Percentiles rank a stretch among this genome's conserved stretches.
Conservation (phyloP, 2,888 invertebrate genomes). For the Tubulanus polymorphus region DNA sequence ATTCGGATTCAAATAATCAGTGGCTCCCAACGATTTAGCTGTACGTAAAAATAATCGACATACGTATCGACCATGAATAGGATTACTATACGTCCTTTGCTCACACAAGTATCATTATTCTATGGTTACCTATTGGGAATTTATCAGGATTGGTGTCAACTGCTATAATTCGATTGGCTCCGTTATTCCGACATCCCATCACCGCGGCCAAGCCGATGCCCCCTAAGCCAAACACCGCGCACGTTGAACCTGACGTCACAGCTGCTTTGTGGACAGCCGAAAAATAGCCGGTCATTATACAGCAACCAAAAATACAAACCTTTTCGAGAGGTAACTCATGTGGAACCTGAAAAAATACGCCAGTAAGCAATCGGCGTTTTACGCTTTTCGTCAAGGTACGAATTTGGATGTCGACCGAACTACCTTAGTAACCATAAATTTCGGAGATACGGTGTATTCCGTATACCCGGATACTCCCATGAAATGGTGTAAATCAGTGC, state of each 20-base stretch:
- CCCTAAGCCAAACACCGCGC: neutral
- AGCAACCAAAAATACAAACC: neutral
- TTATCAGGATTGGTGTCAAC: slow-evolving; percentile 1
- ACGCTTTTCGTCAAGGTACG: no score
- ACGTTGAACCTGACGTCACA: neutral
- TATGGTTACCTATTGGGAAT: neutral
- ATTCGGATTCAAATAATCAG: neutral
- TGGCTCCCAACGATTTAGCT: neutral
- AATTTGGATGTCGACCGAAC: no score
- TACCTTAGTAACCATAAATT: no score
- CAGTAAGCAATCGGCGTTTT: no score
- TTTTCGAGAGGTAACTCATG: neutral
- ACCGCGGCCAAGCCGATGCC: neutral
- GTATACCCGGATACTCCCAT: no score
- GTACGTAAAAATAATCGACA: neutral
- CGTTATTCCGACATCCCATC: neutral
- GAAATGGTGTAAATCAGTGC: no score
- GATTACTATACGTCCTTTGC: no score
- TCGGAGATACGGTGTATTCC: no score
- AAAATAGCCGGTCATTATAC: neutral
- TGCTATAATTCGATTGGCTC: neutral
- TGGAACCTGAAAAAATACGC: no score
- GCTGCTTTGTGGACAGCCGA: neutral
- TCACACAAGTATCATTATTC: no score
- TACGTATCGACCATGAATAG: no score